phyloP scores from a whole-genome alignment of 2,113 vertebrate species.

The Tetrao urogallus region DNA sequence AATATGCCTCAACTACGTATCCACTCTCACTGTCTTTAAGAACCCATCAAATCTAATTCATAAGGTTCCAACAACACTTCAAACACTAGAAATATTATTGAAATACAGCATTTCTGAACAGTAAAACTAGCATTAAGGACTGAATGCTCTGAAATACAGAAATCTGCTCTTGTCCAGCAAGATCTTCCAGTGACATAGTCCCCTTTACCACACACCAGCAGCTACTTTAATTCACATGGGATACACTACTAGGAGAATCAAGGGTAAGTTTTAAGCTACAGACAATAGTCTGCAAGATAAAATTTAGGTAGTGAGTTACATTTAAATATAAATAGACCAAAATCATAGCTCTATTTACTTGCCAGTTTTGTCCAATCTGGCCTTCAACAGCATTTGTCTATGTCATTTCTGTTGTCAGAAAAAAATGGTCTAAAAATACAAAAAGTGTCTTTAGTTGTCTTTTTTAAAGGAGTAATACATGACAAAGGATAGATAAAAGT shows the following conservation, averaged over 20 bases:
- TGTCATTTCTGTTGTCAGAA: neutral
- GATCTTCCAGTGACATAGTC: neutral
- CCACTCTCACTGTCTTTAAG: neutral
- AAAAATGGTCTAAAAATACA: neutral
- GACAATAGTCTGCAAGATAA: neutral
- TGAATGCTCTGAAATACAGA: neutral
- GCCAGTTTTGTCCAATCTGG: neutral
- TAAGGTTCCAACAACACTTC: neutral
- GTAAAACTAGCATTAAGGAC: neutral
- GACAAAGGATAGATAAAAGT: neutral
- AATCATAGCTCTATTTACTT: neutral
- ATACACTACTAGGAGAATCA: neutral
- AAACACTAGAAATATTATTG: neutral
- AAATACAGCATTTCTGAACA: neutral
- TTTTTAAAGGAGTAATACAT: neutral
- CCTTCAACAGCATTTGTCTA: neutral
- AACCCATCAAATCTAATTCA: neutral
- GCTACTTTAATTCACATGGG: neutral
- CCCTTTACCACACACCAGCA: neutral
- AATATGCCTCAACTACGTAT: neutral
- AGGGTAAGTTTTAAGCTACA: neutral
- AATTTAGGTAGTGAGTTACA: neutral
- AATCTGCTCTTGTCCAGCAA: neutral
- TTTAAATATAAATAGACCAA: neutral
- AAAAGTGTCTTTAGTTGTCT: neutral